phyloP scores from a whole-genome alignment of 2,113 vertebrate species.

The Pseudonaja textilis region DNA sequence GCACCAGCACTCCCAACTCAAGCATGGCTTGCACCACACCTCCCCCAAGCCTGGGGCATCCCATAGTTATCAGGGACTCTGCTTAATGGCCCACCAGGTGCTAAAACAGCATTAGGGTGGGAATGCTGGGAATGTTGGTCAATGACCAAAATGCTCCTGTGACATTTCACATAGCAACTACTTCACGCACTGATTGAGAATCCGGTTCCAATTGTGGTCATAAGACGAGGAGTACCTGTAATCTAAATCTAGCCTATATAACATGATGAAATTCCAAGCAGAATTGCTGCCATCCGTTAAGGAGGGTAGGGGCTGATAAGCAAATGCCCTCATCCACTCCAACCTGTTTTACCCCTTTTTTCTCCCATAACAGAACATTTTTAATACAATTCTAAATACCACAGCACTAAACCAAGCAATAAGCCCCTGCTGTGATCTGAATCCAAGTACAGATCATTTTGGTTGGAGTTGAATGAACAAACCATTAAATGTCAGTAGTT shows the following conservation, averaged over 20 bases:
- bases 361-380: neutral
- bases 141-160: neutral
- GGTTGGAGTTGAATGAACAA: no score
- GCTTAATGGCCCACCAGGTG: neutral
- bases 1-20: neutral
- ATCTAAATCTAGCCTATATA: neutral
- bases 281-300: no score
- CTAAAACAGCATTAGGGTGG: neutral
- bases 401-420: neutral
- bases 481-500: neutral
- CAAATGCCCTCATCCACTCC: neutral
- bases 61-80: neutral
- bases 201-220: neutral
- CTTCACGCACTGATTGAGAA: neutral
- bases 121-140: neutral
- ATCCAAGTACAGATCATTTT: neutral
- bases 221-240: neutral
- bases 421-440: neutral
- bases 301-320: neutral
- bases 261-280: neutral
- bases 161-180: neutral
- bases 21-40: neutral
- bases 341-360: neutral
- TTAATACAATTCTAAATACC: neutral
- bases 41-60: neutral